Evolutionary conservation across 2,888 invertebrate species (phyloP).

Genomic region (Heliconius ismenius): DNA sequence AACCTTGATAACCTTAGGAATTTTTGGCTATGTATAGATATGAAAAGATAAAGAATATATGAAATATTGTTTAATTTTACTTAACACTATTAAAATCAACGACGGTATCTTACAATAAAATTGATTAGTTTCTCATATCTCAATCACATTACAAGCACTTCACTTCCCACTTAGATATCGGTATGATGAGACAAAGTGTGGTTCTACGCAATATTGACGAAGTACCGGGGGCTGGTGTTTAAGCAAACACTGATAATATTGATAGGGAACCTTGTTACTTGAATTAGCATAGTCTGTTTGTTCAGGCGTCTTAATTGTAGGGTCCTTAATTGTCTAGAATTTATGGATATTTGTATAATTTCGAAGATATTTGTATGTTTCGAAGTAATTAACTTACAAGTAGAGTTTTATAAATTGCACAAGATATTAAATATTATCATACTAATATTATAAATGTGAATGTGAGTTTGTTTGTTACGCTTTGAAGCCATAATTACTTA

Average conservation of each 20-base stretch:
- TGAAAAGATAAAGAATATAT: neutral
- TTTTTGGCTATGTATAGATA: no score
- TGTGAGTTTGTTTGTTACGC: no score
- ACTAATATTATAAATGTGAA: no score
- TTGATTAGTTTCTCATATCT: neutral
- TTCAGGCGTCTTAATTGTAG: conserved; percentile 39
- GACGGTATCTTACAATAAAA: neutral
- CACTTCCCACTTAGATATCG: neutral
- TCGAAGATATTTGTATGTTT: neutral
- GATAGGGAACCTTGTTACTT: conserved; percentile 23
- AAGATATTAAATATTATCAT: neutral
- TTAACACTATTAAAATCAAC: neutral
- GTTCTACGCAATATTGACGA: conserved; percentile 24
- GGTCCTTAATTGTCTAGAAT: conserved; percentile 31
- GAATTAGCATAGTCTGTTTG: conserved; percentile 43
- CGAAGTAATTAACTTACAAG: neutral
- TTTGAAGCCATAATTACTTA: no score
- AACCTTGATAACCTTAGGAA: no score
- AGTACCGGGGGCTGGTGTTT: conserved; percentile 14
- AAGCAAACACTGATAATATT: conserved; percentile 21
- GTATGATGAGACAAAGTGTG: neutral
- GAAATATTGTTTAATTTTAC: neutral
- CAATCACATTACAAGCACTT: neutral
- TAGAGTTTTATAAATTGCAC: neutral
- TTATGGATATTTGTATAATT: conserved; percentile 3